Evolutionary conservation across 2,888 invertebrate species (phyloP), one percentile per base, ranked within the genome.

Genomic region (Gastrophysa polygoni): DNA sequence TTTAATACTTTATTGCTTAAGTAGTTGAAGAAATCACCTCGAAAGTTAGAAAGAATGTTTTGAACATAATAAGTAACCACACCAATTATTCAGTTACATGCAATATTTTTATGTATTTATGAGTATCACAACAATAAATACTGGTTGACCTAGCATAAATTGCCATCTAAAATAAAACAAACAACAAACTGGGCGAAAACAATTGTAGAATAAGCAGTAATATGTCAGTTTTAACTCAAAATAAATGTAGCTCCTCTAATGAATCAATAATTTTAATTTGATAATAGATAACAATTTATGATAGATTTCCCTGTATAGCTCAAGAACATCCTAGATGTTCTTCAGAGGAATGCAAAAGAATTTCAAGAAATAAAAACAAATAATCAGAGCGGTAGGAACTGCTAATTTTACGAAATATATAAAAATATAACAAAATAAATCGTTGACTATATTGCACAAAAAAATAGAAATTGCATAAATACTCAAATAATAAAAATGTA

Each of bases 1-100:
- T 59, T 59, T 59, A 63, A 63, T 63, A 63, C 63, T 63, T 59
- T 63, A 63, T 63, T 63, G 59, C 63, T 63, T 63, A 63, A 63
- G 63, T 63, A 63, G 38, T 58, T 43, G 14, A 43, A n/a, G 54
- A 54, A 54, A 54, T 43, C 17, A 44, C 21, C 21, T n/a, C 18
- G 11, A n/a, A 21, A 20, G 38, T 46, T 11, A 24, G 38, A 38
- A 38, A 16, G 49, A 47, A 58, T 48, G 34, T 58, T 34, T 44
- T 24, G 24, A 16, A 55, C 55, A 55, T 50, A 59, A 56, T 43
- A 43, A 24, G 56, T 48, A 49, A 59, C 56, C 59, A 59, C 43
- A 56, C 48, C 49, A 52, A 62, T 63, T 56, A 38, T 38, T 11
- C 38, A 38, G 38, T 38, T 38, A 38, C 14, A 38, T 14, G n/a